Conservation (phyloP, 1,140 invertebrate genomes). For the Halictus rubicundus region DNA sequence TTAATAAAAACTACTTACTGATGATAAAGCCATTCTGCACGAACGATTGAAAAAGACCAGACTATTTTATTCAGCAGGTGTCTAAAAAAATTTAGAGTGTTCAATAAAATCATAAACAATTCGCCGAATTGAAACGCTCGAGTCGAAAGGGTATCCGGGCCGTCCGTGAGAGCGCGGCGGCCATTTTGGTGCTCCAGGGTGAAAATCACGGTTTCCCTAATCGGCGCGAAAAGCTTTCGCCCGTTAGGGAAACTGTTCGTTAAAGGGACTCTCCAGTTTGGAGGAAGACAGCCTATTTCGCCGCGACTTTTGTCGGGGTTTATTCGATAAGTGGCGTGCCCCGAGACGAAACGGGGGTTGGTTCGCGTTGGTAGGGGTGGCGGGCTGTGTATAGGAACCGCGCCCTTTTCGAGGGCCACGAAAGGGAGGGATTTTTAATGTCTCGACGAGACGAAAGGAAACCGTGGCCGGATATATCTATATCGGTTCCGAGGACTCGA, state of each 20-base stretch:
- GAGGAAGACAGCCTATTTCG: constrained; percentile 46
- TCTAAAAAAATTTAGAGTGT: too few relatives aligned
- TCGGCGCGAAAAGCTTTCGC: constrained; percentile 34
- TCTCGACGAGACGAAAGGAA: constrained; percentile 59
- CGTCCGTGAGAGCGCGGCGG: too few relatives aligned
- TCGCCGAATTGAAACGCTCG: too few relatives aligned
- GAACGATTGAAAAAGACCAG: too few relatives aligned
- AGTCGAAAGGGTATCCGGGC: too few relatives aligned
- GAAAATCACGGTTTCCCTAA: constrained; percentile 4
- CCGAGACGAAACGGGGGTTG: neutral
- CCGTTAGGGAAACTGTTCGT: constrained; percentile 45
- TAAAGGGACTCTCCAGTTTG: constrained; percentile 32
- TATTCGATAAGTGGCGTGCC: constrained; percentile 55
- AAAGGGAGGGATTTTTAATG: constrained; percentile 60
- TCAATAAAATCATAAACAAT: too few relatives aligned
- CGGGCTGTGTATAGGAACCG: constrained; percentile 18
- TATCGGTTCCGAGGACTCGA: constrained; percentile 51
- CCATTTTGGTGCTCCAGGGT: neutral
- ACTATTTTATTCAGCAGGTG: too few relatives aligned
- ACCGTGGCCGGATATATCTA: constrained; percentile 54
- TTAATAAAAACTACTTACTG: too few relatives aligned
- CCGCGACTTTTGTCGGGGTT: constrained; percentile 51
- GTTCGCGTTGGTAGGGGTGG: too few relatives aligned
- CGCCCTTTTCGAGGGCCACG: constrained; percentile 41
- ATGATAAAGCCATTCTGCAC: too few relatives aligned